phyloP scores from a whole-genome alignment of 2,113 vertebrate genomes.

The Lamprologus lemairii region DNA sequence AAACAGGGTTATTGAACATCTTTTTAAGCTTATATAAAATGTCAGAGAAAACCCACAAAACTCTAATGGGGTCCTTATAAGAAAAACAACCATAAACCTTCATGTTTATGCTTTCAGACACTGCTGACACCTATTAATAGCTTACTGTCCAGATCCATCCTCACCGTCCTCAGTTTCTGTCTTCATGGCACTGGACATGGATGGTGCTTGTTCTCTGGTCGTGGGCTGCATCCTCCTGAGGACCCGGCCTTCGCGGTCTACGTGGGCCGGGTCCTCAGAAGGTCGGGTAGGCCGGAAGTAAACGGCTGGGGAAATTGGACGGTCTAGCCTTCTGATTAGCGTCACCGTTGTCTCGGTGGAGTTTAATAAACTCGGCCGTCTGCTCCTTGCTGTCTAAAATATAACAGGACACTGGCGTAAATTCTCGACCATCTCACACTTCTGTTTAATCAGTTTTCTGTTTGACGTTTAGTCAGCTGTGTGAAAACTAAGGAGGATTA shows the following conservation, averaged over 20 bases:
- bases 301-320: too few species aligned
- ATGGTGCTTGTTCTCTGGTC: neutral
- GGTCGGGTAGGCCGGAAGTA: too few species aligned
- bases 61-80: neutral
- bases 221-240: too few species aligned
- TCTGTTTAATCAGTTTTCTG: too few species aligned
- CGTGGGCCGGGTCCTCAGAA: rapidly evolving
- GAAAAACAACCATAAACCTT: neutral
- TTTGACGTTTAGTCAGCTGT: rapidly evolving
- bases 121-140: neutral
- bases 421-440: too few species aligned
- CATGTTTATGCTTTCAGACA: neutral
- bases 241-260: too few species aligned
- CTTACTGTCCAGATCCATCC: neutral
- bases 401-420: rapidly evolving
- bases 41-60: neutral
- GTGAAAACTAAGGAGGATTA: rapidly evolving
- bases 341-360: rapidly evolving
- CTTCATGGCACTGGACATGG: neutral
- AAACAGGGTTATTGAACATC: neutral
- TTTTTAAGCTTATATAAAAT: neutral
- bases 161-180: neutral
- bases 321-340: too few species aligned
- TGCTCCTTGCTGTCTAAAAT: too few species aligned
- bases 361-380: too few species aligned